Percentiles rank a stretch among this genome's conserved stretches.
These are phyloP conservation scores for Dicranocentrus wangi DNA, from an alignment of 2,888 invertebrate genomes.

Conservation along the genomic window DNA sequence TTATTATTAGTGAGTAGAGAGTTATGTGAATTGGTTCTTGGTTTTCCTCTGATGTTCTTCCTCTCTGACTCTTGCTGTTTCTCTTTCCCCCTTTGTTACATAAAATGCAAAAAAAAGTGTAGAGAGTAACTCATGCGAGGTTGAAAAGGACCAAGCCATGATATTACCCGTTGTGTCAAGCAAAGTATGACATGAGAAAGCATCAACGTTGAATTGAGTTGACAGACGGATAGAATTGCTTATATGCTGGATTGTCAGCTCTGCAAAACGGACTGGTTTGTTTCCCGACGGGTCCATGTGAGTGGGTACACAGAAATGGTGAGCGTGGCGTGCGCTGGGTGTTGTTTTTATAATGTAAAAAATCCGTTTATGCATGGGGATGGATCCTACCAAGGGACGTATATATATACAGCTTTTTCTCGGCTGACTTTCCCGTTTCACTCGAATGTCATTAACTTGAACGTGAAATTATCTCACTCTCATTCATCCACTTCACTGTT, in stretches of 20 bases:
- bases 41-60: no score
- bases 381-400: no score
- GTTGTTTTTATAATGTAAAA: no score
- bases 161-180: constrained; percentile 36
- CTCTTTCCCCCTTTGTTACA: no score
- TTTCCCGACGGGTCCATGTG: no score
- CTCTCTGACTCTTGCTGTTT: no score
- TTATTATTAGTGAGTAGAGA: not conserved
- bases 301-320: no score
- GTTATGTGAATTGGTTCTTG: not conserved
- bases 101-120: not conserved
- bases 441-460: constrained; percentile 35
- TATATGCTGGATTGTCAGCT: constrained; percentile 13
- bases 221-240: constrained; percentile 17
- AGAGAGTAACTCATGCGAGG: not conserved
- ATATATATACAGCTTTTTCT: not conserved
- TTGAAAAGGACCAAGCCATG: not conserved
- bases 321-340: no score
- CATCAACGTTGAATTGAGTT: constrained; percentile 38
- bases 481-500: constrained; percentile 35
- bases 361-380: no score
- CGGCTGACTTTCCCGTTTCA: constrained; percentile 32
- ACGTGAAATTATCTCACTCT: constrained; percentile 35
- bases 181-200: constrained; percentile 48
- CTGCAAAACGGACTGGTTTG: no score